Percentiles rank a stretch among this genome's conserved stretches.
Conservation (phyloP, 1,140 invertebrate genomes). For the Apis dorsata region DNA sequence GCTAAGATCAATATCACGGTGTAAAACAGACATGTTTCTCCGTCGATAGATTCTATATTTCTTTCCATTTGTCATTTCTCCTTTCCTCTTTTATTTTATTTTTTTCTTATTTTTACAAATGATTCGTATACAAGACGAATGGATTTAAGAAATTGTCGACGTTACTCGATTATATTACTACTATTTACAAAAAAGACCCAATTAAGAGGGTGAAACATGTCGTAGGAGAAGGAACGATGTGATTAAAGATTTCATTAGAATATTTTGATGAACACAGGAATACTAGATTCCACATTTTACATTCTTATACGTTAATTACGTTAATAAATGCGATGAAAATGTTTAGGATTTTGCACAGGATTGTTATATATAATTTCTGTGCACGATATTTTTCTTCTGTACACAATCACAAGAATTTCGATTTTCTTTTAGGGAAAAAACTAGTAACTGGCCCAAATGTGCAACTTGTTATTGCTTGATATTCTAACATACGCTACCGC, state of each 20-base stretch:
- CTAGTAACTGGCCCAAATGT: slow-evolving; percentile 19
- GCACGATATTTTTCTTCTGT: neutral
- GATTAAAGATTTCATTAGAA: slow-evolving; percentile 36
- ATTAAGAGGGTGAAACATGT: slow-evolving; percentile 1
- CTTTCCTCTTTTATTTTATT: neutral
- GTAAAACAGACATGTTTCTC: neutral
- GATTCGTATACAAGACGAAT: slow-evolving; percentile 53
- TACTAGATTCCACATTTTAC: slow-evolving; percentile 26
- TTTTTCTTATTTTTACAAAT: slow-evolving; percentile 35
- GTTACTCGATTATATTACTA: slow-evolving; percentile 30
- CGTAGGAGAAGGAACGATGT: slow-evolving; percentile 28
- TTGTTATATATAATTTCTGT: neutral
- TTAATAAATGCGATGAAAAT: slow-evolving; percentile 4
- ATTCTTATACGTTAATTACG: neutral
- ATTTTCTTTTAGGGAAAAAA: neutral
- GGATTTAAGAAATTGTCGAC: slow-evolving; percentile 24
- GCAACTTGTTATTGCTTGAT: slow-evolving; percentile 44
- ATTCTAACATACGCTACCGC: slow-evolving; percentile 19
- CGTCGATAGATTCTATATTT: slow-evolving; percentile 5
- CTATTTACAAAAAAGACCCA: slow-evolving; percentile 42
- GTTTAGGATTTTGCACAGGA: neutral
- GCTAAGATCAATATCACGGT: slow-evolving; percentile 21
- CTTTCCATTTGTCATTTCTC: neutral
- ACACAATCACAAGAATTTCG: neutral
- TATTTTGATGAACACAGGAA: slow-evolving; percentile 48